These are phyloP conservation scores for Motacilla tschutschensis DNA, from an alignment of 2,113 vertebrate species.

Conservation along the genomic window DNA sequence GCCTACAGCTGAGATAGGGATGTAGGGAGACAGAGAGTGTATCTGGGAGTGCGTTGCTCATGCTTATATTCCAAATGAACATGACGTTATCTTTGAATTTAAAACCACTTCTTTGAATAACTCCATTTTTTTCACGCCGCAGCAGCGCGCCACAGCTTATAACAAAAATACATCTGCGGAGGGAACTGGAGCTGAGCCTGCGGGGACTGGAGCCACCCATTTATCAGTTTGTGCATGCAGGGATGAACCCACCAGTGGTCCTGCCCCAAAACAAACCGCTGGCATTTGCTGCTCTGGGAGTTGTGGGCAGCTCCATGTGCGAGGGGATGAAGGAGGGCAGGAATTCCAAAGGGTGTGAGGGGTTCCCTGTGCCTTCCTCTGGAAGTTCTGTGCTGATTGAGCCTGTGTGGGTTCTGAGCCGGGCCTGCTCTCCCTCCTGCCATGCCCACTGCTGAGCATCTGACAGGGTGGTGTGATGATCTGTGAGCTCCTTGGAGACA, in stretches of 20 bases:
- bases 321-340: background rate
- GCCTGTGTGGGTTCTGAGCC: background rate
- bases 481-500: conserved; percentile 20
- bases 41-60: background rate
- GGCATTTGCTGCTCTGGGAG: background rate
- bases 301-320: background rate
- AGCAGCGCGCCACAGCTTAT: background rate
- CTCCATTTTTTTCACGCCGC: background rate
- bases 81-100: conserved; percentile 48
- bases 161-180: background rate
- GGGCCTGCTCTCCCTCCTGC: background rate
- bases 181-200: background rate
- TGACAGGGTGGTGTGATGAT: background rate
- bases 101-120: conserved; percentile 18
- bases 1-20: background rate
- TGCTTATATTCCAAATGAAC: conserved; percentile 31
- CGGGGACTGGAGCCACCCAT: background rate
- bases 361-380: background rate
- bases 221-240: background rate
- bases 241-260: background rate
- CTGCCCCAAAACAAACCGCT: background rate
- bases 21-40: background rate
- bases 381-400: background rate
- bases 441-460: background rate
- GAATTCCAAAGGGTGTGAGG: background rate